Percentiles rank a stretch among this genome's conserved stretches.
Evolutionary conservation across 2,797 vertebrate species (phyloP).

Genomic region (Heliangelus exortis): DNA sequence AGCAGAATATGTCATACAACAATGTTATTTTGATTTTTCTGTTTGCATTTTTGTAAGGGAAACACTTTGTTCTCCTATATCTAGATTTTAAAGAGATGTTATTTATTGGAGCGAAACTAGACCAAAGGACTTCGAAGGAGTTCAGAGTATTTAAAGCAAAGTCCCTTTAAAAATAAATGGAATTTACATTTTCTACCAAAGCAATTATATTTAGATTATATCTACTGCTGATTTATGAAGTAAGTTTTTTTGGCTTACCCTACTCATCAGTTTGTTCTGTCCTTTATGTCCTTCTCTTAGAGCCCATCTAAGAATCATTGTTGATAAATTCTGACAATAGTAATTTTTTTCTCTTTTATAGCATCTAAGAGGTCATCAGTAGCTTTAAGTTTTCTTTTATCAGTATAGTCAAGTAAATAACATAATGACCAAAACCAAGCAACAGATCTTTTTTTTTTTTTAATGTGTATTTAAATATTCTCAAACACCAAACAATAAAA

Average conservation of each 20-base stretch:
- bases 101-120: background rate
- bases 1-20: background rate
- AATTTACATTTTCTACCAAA: background rate
- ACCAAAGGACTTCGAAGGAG: background rate
- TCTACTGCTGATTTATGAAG: background rate
- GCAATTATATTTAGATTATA: background rate
- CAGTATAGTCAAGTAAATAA: constrained; percentile 16
- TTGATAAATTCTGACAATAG: background rate
- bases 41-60: background rate
- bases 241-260: background rate
- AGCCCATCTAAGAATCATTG: background rate
- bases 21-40: background rate
- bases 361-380: background rate
- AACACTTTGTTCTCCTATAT: background rate
- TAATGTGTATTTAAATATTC: constrained; percentile 26
- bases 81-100: background rate
- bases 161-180: background rate
- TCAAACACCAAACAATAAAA: constrained; percentile 19
- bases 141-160: background rate
- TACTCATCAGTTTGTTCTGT: background rate
- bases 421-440: background rate
- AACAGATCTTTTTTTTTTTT: background rate
- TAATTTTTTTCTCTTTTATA: background rate
- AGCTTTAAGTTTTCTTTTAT: background rate
- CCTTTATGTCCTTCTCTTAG: background rate